phyloP scores from a whole-genome alignment of 2,113 vertebrate genomes.

The Python bivittatus region DNA sequence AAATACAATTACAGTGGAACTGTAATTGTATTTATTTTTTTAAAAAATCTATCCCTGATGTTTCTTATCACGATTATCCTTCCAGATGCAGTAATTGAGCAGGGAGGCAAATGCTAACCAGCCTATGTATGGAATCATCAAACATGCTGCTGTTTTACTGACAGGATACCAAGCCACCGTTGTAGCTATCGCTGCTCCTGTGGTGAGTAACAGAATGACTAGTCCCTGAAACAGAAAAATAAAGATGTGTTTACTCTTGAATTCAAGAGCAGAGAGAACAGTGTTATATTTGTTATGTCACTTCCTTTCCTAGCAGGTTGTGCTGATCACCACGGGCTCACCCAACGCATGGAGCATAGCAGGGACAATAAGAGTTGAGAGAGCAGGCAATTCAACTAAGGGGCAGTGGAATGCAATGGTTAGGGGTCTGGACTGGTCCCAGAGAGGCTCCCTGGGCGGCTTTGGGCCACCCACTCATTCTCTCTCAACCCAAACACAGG shows the following conservation, averaged over 20 bases:
- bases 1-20: neutral
- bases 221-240: conserved; percentile 70
- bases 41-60: neutral
- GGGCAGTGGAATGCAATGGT: neutral
- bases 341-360: neutral
- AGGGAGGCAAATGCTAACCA: conserved; percentile 74
- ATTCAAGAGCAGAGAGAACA: neutral
- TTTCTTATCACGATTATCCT: conserved; percentile 66
- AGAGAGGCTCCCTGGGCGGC: neutral
- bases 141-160: conserved; percentile 70
- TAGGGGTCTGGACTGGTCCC: no score
- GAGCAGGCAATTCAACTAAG: neutral
- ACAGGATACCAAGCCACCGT: conserved; percentile 72
- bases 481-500: neutral
- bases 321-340: neutral
- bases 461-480: neutral
- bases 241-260: neutral
- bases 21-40: neutral
- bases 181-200: conserved; percentile 65
- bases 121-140: conserved; percentile 78
- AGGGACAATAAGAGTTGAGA: neutral
- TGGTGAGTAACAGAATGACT: conserved; percentile 62
- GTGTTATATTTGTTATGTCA: neutral
- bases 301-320: no score
- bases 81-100: conserved; percentile 77